Base-by-base conservation (phyloP, 2,888 invertebrate genomes). In the Dolomedes plantarius region DNA sequence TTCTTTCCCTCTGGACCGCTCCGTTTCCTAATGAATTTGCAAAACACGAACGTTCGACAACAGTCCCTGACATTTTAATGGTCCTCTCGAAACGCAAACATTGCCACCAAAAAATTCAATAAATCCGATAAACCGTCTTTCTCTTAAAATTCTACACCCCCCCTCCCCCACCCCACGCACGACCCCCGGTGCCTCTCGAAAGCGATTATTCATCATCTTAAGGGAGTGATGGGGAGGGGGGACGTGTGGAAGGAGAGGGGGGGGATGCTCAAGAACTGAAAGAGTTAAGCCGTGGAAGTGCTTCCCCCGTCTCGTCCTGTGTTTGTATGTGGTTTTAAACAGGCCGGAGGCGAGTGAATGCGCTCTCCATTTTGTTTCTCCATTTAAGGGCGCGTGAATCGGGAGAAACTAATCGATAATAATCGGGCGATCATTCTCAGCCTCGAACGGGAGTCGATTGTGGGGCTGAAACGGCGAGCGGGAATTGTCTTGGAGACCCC, bases 41-140 rank as follows among this genome's bases (percentile, higher is more conserved):
- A 7, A 56, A 56, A 56, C 9, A 46, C 5, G 46, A 16, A 46
- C 46, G 16, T 46, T 16, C 5, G 19, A 56, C 23, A 16, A 3
- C 56, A 56, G 6, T 56, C 6, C 36, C 23, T 56, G 56, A 56
- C 56, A 23, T 56, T 23, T 56, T 56, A 56, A 56, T 56, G 56
- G 56, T 23, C 16, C 23, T 56, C 56, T 23, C 1, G 23, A 56
- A 56, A 56, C 5, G 23, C 23, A 56, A 56, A 56, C 56, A 56
- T n/a, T 23, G 5, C 56, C 1, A 56, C 56, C 23, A 23, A 23
- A 56, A 56, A 23, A 56, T 56, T 11, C 56, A 56, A 56, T 56
- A 56, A 56, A 56, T 56, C 23, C 56, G 19, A 56, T 56, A 56
- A 56, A 23, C 56, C 56, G 56, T 56, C 56, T 56, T 56, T 56